Base-by-base conservation (phyloP, 2,888 invertebrate genomes). In the Drosophila mettleri region DNA sequence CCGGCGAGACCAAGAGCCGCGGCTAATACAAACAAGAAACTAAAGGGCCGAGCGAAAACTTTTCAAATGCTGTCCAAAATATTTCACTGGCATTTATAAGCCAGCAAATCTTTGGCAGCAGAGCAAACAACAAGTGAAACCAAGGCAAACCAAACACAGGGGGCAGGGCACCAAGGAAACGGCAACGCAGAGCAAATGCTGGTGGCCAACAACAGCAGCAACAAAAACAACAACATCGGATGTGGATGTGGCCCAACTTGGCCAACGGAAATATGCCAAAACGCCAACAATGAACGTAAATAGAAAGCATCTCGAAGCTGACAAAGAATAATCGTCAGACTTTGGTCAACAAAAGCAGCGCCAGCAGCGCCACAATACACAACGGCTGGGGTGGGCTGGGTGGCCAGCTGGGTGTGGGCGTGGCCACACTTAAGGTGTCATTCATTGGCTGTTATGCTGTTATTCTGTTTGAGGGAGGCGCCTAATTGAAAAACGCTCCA, bases 61-160 rank as follows among this genome's bases (percentile, higher is more conserved):
- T 83, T 81, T 87, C 87, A 85, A 83, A 80, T 79, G 77, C 85
- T 82, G 80, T 82, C 65, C 77, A 48, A 77, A 68, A 81, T 85
- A 83, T 85, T 83, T 87, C 77, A 72, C 64, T 79, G 79, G 85
- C 87, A 83, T 87, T 83, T 83, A 82, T 82, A 85, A 84, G 84
- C 88, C 66, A 69, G 67, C 84, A 84, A 86, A 88, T 86, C 83
- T 63, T 39, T 43, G 64, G 55, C 68, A 64, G 64, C 57, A 67
- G 29, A 8, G 61, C 67, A 79, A 85, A 81, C 73, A 84, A 64
- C 64, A 58, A 72, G 55, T 49, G 48, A 62, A 48, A 34, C 57
- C 33, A 69, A 66, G 43, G 64, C 70, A 68, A 73, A 77, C 70
- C 38, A 54, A 66, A 74, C 68, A 66, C 38, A 54, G 8, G 31